Evolutionary conservation across 2,113 vertebrate genomes (phyloP), one percentile per base, ranked within the genome.

Genomic region (Lampris incognitus): DNA sequence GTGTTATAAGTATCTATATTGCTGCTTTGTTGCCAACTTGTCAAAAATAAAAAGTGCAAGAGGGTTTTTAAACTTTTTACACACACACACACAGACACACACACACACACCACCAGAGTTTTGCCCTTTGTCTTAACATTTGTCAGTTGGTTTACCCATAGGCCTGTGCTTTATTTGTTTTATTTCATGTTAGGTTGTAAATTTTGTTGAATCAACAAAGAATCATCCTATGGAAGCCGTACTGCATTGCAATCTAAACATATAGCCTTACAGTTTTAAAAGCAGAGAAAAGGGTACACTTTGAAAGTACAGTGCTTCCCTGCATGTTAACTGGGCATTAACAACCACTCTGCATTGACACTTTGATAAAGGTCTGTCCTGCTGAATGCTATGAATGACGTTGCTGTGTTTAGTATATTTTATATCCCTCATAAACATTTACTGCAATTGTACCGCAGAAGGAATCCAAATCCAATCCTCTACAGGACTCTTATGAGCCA

Each of bases 211-310:
- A 87, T 75, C 82, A 93, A 80, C 58, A 76, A 76, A 79, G 81
- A 89, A 78, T 75, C 51, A 74, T 69, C 61, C 64, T 64, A 76
- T 83, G 52, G 85, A 87, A 72, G 64, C 56, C 41, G 64, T 63
- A 69, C 48, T 54, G 72, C 76, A 71, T 74, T 80, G 67, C 80
- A 87, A 91, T 88, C 68, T 37, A 87, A 87, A 79, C 77, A 74
- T 63, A 86, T 94, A 96, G 96, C 96, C 96, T 98, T 97, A 96
- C 93, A 93, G 92, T 93, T 88, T 92, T 91, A 93, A 86, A 92
- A 90, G 68, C 79, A 76, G 89, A 93, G 82, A 87, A 90, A 24
- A 90, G 92, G 95, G 92, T 94, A 86, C 81, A 79, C 41, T 69
- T 93, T 91, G 84, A 87, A 93, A 93, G 79, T 82, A 83, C 90